These are phyloP conservation scores for Lutraria rhynchaena DNA, from an alignment of 1,140 invertebrate genomes.

Conservation along the genomic window DNA sequence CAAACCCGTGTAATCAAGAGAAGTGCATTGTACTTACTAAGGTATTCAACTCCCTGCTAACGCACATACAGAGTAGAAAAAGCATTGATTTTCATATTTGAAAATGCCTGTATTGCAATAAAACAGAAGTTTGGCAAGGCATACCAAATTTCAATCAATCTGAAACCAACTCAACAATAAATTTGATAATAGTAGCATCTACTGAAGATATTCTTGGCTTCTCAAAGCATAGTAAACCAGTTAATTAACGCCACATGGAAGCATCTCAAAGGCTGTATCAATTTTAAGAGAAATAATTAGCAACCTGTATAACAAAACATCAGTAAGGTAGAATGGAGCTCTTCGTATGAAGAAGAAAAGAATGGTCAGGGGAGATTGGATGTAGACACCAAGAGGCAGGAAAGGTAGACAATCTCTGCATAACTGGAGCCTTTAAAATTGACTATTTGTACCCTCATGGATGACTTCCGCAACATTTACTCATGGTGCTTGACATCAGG, in stretches of 20 bases:
- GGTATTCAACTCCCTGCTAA: no score
- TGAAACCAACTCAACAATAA: conserved; percentile 11
- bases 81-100: conserved; percentile 29
- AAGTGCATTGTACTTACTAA: no score
- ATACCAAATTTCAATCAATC: conserved; percentile 27
- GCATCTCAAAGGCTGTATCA: not conserved
- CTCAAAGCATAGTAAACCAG: conserved; percentile 9
- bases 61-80: no score
- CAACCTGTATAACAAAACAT: not conserved
- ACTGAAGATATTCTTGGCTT: conserved; percentile 25
- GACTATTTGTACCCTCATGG: no score
- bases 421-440: no score
- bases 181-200: conserved; percentile 32
- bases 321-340: not conserved
- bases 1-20: no score
- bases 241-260: conserved; percentile 32
- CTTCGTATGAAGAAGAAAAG: no score
- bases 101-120: conserved; percentile 6
- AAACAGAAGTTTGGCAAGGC: conserved; percentile 29
- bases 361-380: no score
- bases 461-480: no score
- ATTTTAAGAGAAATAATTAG: conserved; percentile 11
- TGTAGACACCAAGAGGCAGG: no score
- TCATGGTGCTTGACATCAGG: no score
- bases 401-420: no score